Base-by-base conservation (phyloP, 1,140 invertebrate species). In the Stegodyphus dumicola region DNA sequence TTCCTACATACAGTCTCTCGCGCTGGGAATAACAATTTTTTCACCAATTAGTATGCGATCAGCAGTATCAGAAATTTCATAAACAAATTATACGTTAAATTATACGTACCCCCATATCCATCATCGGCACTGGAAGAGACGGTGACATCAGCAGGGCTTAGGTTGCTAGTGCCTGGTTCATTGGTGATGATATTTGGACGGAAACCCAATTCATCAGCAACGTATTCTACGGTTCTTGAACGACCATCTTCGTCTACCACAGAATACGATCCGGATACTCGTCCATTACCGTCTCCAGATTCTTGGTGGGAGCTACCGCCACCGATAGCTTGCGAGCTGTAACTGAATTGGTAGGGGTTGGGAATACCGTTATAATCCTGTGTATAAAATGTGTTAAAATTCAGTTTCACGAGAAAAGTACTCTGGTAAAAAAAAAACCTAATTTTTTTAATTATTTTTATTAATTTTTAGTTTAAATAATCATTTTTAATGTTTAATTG, bases 161-260 rank as follows among this genome's bases (percentile, higher is more conserved):
- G 49, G 48, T 71, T 85, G 53, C 70, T 69, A 6, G 84, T 86
- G 9, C 85, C 85, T 13, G 54, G 71, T 49, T 86, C 85, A 52
- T 80, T 86, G 18, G 85, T 86, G n/a, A 51, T 18, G 6, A 86
- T 56, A 10, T 66, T 51, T 15, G 89, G 89, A 53, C 88, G 51
- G 85, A 88, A 90, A 17, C 89, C 89, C 7, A 86, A 49, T 33
- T 89, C 88, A 74, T 90, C 89, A 18, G 89, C 89, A 1, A 88
- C 85, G 85, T 90, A 90, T 6, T 88, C 88, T 33, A 90, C 89
- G 15, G 86, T 79, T 49, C 89, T 85, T 9, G 81, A 81, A 1
- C 80, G 70, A 1, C 89, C 89, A 69, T 89, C 88, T 7, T 87
- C 87, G 6, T 87, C 79, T 10, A 76, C 65, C 5, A 89, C 84